Percentiles rank a stretch among this genome's conserved stretches.
phyloP scores from a whole-genome alignment of 2,888 invertebrate species.

The Stenodera caucasica region DNA sequence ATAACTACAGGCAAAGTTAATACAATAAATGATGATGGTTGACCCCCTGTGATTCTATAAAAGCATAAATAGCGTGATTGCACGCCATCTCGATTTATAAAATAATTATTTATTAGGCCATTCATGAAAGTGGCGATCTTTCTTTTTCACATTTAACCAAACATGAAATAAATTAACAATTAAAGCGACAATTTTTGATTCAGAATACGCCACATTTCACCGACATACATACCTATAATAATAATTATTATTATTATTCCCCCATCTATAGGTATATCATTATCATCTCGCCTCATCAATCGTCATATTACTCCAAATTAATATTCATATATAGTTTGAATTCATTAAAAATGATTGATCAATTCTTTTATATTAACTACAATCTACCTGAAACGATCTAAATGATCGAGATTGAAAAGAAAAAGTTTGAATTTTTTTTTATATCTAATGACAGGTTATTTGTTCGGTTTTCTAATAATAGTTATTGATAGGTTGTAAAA shows the following conservation, averaged over 20 bases:
- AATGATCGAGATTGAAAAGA: background rate
- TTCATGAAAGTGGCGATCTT: constrained; percentile 12
- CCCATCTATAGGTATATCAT: constrained; percentile 37
- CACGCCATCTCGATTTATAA: constrained; percentile 31
- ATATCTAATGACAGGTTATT: constrained; percentile 36
- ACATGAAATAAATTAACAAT: no score
- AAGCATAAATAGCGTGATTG: constrained; percentile 26
- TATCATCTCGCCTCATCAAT: constrained; percentile 30
- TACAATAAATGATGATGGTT: constrained; percentile 27
- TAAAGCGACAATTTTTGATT: no score
- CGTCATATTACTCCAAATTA: constrained; percentile 34
- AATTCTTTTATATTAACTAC: constrained; percentile 9
- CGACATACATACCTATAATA: no score
- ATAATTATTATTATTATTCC: constrained; percentile 13
- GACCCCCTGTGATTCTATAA: constrained; percentile 27
- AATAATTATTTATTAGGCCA: constrained; percentile 27
- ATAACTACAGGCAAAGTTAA: constrained; percentile 30
- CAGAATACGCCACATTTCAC: no score
- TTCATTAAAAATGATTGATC: constrained; percentile 16
- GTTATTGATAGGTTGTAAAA: constrained; percentile 33
- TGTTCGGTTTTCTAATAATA: constrained; percentile 35
- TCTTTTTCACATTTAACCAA: constrained; percentile 3
- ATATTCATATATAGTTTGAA: constrained; percentile 14
- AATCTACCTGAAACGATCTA: constrained; percentile 7
- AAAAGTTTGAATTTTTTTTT: background rate